phyloP scores from a whole-genome alignment of 2,113 vertebrate species.

The Malurus cyaneus region DNA sequence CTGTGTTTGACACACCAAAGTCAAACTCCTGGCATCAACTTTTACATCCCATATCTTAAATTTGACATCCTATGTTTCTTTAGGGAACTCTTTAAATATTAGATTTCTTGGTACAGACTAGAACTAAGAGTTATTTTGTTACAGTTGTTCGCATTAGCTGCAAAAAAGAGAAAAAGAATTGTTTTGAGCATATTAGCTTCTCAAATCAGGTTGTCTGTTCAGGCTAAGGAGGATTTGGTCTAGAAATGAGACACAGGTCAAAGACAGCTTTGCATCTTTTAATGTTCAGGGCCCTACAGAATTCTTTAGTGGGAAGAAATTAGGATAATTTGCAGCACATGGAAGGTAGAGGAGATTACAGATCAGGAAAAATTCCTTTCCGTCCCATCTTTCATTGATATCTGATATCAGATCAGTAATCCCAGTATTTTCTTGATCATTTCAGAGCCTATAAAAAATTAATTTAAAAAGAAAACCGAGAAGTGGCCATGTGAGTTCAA shows the following conservation, averaged over 20 bases:
- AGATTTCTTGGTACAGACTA: background rate
- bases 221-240: background rate
- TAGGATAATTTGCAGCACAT: background rate
- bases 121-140: background rate
- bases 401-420: background rate
- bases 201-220: background rate
- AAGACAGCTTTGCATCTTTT: background rate
- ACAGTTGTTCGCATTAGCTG: background rate
- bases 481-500: background rate
- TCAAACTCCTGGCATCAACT: background rate
- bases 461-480: background rate
- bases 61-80: background rate
- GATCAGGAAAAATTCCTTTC: background rate
- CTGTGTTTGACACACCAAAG: background rate
- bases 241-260: background rate
- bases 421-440: background rate
- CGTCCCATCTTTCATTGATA: background rate
- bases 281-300: background rate
- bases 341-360: background rate
- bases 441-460: background rate
- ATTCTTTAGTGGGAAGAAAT: background rate
- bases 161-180: background rate
- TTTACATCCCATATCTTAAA: background rate
- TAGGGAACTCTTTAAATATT: background rate
- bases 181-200: background rate